A percentile compares a stretch with the other conserved stretches of the same genome.
These are phyloP conservation scores for Perca fluviatilis DNA, from an alignment of 2,113 vertebrate species.

Conservation along the genomic window DNA sequence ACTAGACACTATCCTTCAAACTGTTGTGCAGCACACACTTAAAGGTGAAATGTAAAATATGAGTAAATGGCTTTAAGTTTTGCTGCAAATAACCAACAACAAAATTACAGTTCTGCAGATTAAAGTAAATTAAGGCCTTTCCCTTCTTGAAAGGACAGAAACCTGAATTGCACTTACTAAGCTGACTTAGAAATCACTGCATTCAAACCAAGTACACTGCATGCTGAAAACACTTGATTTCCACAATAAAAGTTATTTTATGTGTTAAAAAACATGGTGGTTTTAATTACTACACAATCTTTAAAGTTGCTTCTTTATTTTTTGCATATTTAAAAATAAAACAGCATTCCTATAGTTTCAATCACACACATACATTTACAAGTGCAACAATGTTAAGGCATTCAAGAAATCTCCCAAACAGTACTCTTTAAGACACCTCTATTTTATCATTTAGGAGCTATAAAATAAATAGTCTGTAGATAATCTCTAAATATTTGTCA, in stretches of 20 bases:
- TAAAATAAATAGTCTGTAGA: constrained; percentile 49
- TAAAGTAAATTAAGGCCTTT: background rate
- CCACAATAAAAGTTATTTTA: background rate
- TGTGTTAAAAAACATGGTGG: background rate
- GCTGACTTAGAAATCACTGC: background rate
- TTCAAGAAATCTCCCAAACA: constrained; percentile 5
- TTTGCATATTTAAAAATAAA: constrained; percentile 18
- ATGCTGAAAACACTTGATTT: background rate
- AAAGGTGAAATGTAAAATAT: constrained; percentile 1
- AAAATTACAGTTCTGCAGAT: background rate
- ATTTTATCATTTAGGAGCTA: background rate
- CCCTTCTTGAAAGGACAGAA: background rate
- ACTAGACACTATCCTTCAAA: background rate
- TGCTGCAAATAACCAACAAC: background rate
- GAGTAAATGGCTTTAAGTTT: background rate
- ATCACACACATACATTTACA: background rate
- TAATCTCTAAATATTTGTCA: background rate
- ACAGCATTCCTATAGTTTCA: constrained; percentile 7
- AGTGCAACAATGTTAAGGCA: constrained; percentile 12
- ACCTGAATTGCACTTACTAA: background rate
- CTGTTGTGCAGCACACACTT: background rate
- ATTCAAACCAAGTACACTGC: constrained; percentile 2
- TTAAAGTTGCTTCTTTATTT: background rate
- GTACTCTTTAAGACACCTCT: background rate
- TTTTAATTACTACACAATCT: background rate